Base-by-base conservation (phyloP, 2,113 vertebrate species). In the Zapornia atra region DNA sequence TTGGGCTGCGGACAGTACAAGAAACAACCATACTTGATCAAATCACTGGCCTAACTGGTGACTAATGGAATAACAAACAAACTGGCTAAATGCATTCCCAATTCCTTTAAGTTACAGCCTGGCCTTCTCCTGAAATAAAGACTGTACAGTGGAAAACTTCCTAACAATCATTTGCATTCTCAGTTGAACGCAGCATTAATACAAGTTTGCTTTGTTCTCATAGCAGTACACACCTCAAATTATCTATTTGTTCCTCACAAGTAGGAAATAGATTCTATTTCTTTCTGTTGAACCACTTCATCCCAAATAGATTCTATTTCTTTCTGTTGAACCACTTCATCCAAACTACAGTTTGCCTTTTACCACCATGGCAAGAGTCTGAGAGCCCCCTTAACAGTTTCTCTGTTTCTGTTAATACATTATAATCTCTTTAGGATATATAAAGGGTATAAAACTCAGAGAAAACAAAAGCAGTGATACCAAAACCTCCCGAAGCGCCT, bases 11-110 rank as follows among this genome's bases (percentile, higher is more conserved):
- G 94, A 96, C 88, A 96, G 88, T 95, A 96, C 83, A 96, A 97
- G 95, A 96, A 96, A 96, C 78, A 92, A 92, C 88, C 94, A 96
- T 81, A 96, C 93, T 95, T 89, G 86, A 96, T 90, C 92, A 95
- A 97, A 97, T 96, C 95, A 96, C 91, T 60, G n/a, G 83, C 94
- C 94, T 93, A 92, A 91, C 93, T 65, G 71, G 86, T 91, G 91
- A 86, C 72, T 96, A 96, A 93, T 48, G 94, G 95, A 96, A 87
- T 64, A 91, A 87, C 87, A 92, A 94, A 92, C 59, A 84, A 94
- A 95, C 53, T 69, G 88, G 77, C 83, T 93, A 95, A 81, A 94
- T 50, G 92, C 83, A 94, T 91, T 89, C 92, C 91, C 91, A 95
- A 79, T 75, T 95, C 86, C 95, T 96, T 90, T 86, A 93, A 94